These are phyloP conservation scores for Nothura maculosa DNA, from an alignment of 2,797 vertebrate genomes.

Conservation along the genomic window DNA sequence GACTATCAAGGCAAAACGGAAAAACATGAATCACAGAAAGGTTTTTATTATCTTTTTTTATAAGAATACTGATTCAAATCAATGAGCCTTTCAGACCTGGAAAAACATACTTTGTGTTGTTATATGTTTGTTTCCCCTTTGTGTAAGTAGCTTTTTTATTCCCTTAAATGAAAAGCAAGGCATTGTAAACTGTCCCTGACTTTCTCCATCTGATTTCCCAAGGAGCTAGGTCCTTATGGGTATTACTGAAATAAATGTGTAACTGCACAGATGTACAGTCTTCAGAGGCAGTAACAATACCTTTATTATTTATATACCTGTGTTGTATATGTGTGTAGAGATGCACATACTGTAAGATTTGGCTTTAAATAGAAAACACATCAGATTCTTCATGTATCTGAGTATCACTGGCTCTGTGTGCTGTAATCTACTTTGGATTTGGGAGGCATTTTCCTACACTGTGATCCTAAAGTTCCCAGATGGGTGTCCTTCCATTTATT, in stretches of 20 bases:
- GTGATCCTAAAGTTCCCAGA: background rate
- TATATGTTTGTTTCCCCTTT: background rate
- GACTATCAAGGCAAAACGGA: constrained; percentile 93
- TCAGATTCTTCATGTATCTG: background rate
- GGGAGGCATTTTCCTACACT: background rate
- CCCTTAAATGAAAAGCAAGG: background rate
- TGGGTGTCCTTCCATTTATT: background rate
- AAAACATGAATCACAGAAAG: constrained; percentile 94
- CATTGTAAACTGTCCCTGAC: background rate
- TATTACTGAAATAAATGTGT: background rate
- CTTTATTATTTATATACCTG: background rate
- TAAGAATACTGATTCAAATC: background rate
- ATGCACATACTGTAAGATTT: background rate
- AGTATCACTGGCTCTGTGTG: background rate
- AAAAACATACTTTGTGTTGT: background rate
- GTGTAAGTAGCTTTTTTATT: background rate
- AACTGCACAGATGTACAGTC: background rate
- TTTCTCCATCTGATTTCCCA: background rate
- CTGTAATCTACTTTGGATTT: background rate
- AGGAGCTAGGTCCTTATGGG: background rate
- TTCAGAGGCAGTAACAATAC: background rate
- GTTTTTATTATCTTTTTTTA: constrained; percentile 76
- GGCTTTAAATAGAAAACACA: background rate
- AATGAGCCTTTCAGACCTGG: background rate
- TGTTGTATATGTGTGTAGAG: rapidly evolving